phyloP scores from a whole-genome alignment of 2,113 vertebrate species.

The Shinisaurus crocodilurus region DNA sequence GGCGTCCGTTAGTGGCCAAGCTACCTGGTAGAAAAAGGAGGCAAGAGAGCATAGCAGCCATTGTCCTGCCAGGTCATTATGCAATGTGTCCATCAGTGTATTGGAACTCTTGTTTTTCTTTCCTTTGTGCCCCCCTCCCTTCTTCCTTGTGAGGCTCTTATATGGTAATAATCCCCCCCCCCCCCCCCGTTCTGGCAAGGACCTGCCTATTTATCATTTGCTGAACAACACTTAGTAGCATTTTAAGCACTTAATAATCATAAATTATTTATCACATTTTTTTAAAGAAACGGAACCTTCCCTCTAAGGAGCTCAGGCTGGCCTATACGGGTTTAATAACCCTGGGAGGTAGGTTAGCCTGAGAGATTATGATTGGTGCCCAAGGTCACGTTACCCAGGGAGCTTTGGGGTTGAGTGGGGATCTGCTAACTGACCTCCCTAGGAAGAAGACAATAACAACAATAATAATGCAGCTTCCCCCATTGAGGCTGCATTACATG shows the following conservation, averaged over 20 bases:
- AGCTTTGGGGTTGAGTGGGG: not conserved
- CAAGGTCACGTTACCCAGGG: not conserved
- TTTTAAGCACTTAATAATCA: conserved; percentile 22
- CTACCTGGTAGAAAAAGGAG: not conserved
- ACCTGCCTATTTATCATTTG: not conserved
- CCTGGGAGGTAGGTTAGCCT: not conserved
- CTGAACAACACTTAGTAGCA: conserved; percentile 13
- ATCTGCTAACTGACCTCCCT: not conserved
- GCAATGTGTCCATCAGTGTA: not conserved
- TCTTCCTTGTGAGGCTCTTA: not conserved
- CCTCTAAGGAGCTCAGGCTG: not conserved
- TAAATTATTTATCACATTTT: conserved; percentile 13
- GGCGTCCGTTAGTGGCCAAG: not conserved
- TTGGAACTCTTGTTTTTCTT: too few species aligned
- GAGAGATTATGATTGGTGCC: not conserved
- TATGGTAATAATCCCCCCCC: not conserved
- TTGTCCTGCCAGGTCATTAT: not conserved
- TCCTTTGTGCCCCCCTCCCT: not conserved
- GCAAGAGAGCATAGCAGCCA: not conserved
- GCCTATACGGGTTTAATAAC: not conserved
- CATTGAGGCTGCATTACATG: too few species aligned
- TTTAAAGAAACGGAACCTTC: not conserved
- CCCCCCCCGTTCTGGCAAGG: conserved; percentile 3
- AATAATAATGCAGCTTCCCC: not conserved
- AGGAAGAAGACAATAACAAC: not conserved